Base-by-base conservation (phyloP, 2,888 invertebrate species). In the Chaitophorus viminalis region DNA sequence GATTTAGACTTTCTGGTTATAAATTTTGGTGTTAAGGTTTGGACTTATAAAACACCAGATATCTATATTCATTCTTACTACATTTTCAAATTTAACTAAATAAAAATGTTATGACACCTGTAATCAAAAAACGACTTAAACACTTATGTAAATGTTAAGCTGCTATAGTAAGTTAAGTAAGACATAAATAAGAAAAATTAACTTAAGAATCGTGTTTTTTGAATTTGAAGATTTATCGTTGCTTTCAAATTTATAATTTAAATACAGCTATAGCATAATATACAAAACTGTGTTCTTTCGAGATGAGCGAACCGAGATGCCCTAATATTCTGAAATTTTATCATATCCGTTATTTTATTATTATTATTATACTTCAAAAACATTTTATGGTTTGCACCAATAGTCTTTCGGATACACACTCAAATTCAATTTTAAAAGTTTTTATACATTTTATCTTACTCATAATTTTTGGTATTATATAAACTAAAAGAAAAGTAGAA, bases 361-460 rank as follows among this genome's bases (percentile, higher is more conserved):
- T 76, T 60, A 76, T 84, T 75, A 46, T 25, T 6, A 83, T 54
- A 29, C 33, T 75, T 25, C 21, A 68, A 77, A 46, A 85, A 31
- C 65, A 77, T 85, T 77, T 77, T 39, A 29, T 33, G 65, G 68
- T 85, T 68, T 68, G 39, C n/a, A 65, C 31, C 52, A 68, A 14
- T n/a, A n/a, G 18, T 29, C 21, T 39, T 60, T 25, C 25, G 52
- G 6, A 21, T 54, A 54, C 18, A 54, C 14, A 60, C 78, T 78
- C 33, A 33, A 25, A 68, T 29, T 68, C 25, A 31, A 78, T 78
- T 60, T 54, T 33, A 33, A 54, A 78, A 78, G 78, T 54, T 78
- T 78, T 60, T 36, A 60, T 33, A 65, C 29, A n/a, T 68, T 29
- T 21, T 29, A 33, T 65, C 25, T 18, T n/a, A 65, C 65, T 65